Evolutionary conservation across 2,113 vertebrate genomes (phyloP).

Genomic region (Hyperopisus bebe): DNA sequence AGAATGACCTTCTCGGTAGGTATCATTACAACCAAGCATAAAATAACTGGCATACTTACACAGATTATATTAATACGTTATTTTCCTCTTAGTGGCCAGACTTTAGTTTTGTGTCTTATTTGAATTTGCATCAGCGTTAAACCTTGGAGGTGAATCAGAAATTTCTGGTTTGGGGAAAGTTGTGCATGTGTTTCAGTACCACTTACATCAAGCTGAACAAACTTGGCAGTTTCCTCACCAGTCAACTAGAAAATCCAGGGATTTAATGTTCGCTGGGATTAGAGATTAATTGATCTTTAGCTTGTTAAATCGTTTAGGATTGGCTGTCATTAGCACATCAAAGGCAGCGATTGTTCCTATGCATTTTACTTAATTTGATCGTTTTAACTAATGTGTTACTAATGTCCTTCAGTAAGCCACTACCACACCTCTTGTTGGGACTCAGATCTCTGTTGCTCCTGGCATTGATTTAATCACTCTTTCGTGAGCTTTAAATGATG

Average conservation of each 20-base stretch:
- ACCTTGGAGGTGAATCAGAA: not conserved
- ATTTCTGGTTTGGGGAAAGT: not conserved
- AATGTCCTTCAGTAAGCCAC: not conserved
- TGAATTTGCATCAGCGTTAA: not conserved
- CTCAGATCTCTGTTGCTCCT: not conserved
- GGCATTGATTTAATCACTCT: not conserved
- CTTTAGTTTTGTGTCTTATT: not conserved
- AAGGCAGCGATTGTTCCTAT: not conserved
- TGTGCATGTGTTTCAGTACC: not conserved
- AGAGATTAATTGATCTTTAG: not conserved
- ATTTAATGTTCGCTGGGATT: not conserved
- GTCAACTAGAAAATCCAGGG: not conserved
- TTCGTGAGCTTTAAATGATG: not conserved
- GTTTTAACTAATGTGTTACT: constrained; percentile 2
- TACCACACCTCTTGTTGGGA: not conserved
- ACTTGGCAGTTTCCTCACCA: not conserved
- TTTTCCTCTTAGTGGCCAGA: not conserved
- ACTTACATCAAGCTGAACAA: not conserved
- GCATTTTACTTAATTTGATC: not conserved
- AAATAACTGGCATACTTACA: not conserved
- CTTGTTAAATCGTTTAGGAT: not conserved
- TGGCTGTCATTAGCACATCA: not conserved
- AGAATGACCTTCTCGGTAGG: constrained; percentile 93
- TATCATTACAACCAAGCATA: constrained; percentile 14
- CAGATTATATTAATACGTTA: not conserved